Base-by-base conservation (phyloP, 2,888 invertebrate genomes). In the Drosophila neoperkinsi region DNA sequence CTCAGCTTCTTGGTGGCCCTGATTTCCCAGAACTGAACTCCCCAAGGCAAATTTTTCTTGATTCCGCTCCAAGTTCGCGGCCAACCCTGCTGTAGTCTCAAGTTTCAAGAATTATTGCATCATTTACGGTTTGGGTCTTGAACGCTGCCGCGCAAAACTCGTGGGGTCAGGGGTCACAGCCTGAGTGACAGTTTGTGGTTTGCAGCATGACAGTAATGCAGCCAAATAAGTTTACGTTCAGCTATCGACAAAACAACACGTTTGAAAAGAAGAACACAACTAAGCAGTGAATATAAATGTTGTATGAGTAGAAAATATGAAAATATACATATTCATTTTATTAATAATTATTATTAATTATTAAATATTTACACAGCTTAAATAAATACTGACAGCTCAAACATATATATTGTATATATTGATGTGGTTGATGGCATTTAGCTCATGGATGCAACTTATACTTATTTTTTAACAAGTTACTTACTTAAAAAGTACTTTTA, bases 41-140 rank as follows among this genome's bases (percentile, higher is more conserved):
- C 66, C 82, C 46, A 9, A 76, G 72, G 72, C 75, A 76, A 79
- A 81, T 72, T 65, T 79, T 68, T 82, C 76, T 77, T 77, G 72
- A 74, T 74, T 77, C 76, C 50, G 31, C 56, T 64, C 30, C 58
- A 46, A 55, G 57, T 49, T 52, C 10, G 50, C 28, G 71, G 46
- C 57, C 62, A n/a, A 21, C 25, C 31, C 18, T 49, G 36, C 51
- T 30, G 61, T 28, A 55, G 70, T 56, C 75, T 52, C 63, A 68
- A 81, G 70, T 60, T 81, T 66, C 46, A 65, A 73, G 79, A 71
- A 71, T 67, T 69, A 77, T 77, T 71, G 69, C 75, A 73, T 67
- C 69, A 69, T 75, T 78, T 73, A 56, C 66, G 64, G 77, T 21
- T 62, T 28, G 33, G 46, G 5, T 33, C 31, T 36, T 13, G 55